Base-by-base conservation (phyloP, 2,797 vertebrate genomes). In the Florisuga fusca region DNA sequence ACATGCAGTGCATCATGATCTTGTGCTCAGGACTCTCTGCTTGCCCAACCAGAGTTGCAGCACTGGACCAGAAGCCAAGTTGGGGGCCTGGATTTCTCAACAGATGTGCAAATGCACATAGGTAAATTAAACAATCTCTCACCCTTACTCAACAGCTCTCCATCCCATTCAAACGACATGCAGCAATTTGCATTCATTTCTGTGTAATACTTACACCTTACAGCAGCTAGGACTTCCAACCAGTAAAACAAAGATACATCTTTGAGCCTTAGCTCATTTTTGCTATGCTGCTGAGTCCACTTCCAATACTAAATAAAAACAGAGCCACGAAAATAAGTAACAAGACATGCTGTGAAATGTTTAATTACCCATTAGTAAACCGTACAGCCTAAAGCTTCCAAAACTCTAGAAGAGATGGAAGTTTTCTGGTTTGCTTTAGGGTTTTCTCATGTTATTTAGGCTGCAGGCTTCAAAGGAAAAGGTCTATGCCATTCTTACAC, bases 291-390 rank as follows among this genome's bases (percentile, higher is more conserved):
- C 25, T 51, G 57, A 69, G 19, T 43, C 29, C 74, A 38, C 38
- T 59, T 38, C 43, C 57, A 77, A 53, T 43, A 63, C 26, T 34
- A 79, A 75, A 21, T 54, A 78, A 72, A 87, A 89, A 20, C 2
- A 67, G 5, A 53, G 19, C 20, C 36, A 45, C 17, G 41, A 74
- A 82, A 84, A 53, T 34, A 87, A 46, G 27, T 74, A 85, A 67
- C 23, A 77, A 94, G 53, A 63, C 27, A 51, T 43, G 33, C 45
- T 89, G 34, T 41, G 20, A 80, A 71, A 29, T 29, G 50, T 82
- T 91, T 80, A 87, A 92, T 87, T 72, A 45, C 3, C 43, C 14
- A 25, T 90, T 82, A 92, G 74, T 68, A 92, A 83, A 84, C 76
- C 14, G 75, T 19, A 92, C 5, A 53, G 71, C 59, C 87, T 48